phyloP scores from a whole-genome alignment of 2,797 vertebrate species.

The Triplophysa yarkandensis region DNA sequence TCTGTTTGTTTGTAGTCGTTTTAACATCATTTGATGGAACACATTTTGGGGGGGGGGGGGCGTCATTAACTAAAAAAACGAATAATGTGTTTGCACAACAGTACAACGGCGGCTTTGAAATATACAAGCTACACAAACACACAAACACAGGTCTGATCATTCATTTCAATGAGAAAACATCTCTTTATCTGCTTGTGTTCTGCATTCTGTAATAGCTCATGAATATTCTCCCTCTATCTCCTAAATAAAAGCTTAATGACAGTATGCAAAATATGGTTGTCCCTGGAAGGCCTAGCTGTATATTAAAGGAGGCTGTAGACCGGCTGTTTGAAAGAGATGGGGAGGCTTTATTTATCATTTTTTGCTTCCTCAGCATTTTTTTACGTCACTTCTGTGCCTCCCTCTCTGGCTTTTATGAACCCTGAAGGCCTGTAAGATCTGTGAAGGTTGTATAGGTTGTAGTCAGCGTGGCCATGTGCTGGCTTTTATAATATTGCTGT shows the following conservation, averaged over 20 bases:
- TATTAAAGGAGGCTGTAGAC: slow-evolving; percentile 55
- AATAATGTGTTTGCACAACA: not conserved
- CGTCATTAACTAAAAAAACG: too few species aligned
- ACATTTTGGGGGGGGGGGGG: too few species aligned
- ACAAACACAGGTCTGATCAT: not conserved
- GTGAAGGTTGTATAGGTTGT: slow-evolving; percentile 25
- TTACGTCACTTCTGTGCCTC: slow-evolving; percentile 58
- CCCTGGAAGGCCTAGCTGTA: slow-evolving; percentile 64
- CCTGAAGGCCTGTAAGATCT: slow-evolving; percentile 23
- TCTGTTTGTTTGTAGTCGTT: too few species aligned
- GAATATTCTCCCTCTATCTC: not conserved
- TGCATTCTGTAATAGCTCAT: not conserved
- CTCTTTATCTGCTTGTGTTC: not conserved
- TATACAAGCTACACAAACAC: not conserved
- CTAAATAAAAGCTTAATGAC: slow-evolving; percentile 14
- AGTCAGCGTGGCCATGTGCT: slow-evolving; percentile 12
- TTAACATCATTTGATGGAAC: not conserved
- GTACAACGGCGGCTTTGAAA: not conserved
- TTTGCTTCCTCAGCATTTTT: slow-evolving; percentile 69
- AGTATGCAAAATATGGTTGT: slow-evolving; percentile 66
- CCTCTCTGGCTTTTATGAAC: slow-evolving; percentile 44
- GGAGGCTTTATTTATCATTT: not conserved
- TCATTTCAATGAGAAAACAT: slow-evolving; percentile 5
- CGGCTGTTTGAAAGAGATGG: slow-evolving; percentile 38
- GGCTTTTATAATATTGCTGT: not conserved